Base-by-base conservation (phyloP, 2,888 invertebrate genomes). In the Leptopilina drosophilae region DNA sequence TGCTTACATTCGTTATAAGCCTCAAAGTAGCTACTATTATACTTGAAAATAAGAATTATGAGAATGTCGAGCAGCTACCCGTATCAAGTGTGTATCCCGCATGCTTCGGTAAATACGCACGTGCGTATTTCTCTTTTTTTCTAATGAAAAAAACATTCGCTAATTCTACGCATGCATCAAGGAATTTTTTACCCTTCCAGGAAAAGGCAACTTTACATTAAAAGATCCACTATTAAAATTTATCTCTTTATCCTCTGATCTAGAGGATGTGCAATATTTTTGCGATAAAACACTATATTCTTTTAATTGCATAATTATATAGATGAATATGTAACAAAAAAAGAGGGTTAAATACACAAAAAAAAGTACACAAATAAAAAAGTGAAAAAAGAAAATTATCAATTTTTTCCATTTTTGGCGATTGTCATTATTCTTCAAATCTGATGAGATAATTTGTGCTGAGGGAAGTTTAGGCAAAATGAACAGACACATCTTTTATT, bases 41-140 rank as follows among this genome's bases (percentile, higher is more conserved):
- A 82, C 84, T 82, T 84, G 82, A 85, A 86, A 85, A 84, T 80
- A 81, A 84, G 84, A 86, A 84, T 85, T 80, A 85, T 64, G 84
- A 80, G 82, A 79, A 81, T 69, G 82, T 62, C 79, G 76, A 62
- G 79, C 65, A 79, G 78, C 77, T 64, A 77, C 80, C 83, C 80
- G 84, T 83, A 82, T 82, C 75, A 76, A 83, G 85, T 82, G 83
- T 81, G 83, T 82, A 82, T 79, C 83, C 84, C 86, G 42, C 12
- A 84, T 85, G 85, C 85, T 80, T 82, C 80, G 77, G 33, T 64
- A 67, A 65, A 76, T 62, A 69, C 78, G 49, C 81, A 77, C 80
- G 85, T 81, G 81, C 84, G 81, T 73, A 78, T 82, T 79, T 76
- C 11, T 14, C 20, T 40, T 56, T 56, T 9, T 20, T 73, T 42